phyloP scores from a whole-genome alignment of 2,888 invertebrate genomes.

The Tanypteryx hageni region DNA sequence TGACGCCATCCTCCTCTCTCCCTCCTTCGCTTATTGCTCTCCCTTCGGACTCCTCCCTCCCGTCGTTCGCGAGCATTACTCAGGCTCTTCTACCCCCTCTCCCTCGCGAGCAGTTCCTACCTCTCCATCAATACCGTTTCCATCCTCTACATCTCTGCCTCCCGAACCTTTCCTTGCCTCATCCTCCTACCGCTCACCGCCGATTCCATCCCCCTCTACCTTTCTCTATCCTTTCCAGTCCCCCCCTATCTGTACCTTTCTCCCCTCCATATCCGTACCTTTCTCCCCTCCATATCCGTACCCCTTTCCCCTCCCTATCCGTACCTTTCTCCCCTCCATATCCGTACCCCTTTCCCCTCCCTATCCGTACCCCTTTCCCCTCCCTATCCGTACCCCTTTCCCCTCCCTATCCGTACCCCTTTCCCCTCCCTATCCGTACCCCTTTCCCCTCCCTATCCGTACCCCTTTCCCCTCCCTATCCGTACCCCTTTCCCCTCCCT shows the following conservation, averaged over 20 bases:
- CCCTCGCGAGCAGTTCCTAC: neutral
- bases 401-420: conserved; percentile 1
- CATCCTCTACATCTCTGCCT: neutral
- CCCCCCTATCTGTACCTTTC: neutral
- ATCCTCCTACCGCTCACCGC: neutral
- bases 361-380: neutral
- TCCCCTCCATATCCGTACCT: neutral
- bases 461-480: conserved; percentile 12
- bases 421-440: conserved; percentile 15
- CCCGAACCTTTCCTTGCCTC: neutral
- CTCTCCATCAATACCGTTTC: neutral
- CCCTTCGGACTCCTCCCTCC: neutral
- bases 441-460: neutral
- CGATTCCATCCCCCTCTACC: neutral
- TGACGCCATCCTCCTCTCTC: neutral
- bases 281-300: too few relatives aligned
- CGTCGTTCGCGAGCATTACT: neutral
- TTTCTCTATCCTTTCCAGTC: neutral
- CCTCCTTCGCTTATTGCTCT: neutral
- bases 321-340: too few relatives aligned
- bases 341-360: neutral
- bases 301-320: too few relatives aligned
- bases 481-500: neutral
- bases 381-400: neutral
- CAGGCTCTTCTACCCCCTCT: neutral